Evolutionary conservation across 2,113 vertebrate genomes (phyloP), one percentile per base, ranked within the genome.

Genomic region (Phylloscopus trochiloides): DNA sequence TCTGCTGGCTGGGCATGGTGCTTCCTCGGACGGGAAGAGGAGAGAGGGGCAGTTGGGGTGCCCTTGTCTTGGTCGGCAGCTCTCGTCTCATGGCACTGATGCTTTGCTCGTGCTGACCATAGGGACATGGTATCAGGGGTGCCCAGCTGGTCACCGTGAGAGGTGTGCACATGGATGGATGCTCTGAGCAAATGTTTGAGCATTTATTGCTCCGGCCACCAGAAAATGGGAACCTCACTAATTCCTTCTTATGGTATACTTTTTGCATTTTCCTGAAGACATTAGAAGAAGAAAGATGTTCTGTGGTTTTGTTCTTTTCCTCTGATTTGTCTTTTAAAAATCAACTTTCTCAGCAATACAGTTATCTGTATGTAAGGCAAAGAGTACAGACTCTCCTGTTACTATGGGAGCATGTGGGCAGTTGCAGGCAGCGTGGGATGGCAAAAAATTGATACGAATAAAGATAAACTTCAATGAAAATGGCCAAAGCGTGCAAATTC

Each of bases 61-160:
- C 36, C 66, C 18, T 14, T 2, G 7, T 29, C 10, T 17, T 8
- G 9, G 18, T 45, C 14, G 2, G 45, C 17, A 8, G 40, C 43
- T 74, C 38, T 38, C 0, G 1, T 4, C 3, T 74, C 15, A 0
- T 1, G 5, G 28, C 1, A 0, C 17, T 29, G 55, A 45, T 38
- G 18, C 28, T 7, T 45, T 1, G 4, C 43, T 45, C 2, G 0
- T 13, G 62, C 45, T 31, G 2, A 8, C 47, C 13, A 0, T 25
- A 13, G 68, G 65, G 66, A 67, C 14, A 0, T 0, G 11, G 50
- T 6, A 0, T 36, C n/a, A 2, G 2, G 2, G 28, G n/a, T 34
- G 26, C 9, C 48, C 8, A 3, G 31, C 58, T 52, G 59, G 59
- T 19, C 42, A 12, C 36, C 0, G 2, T 42, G 50, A 81, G 54